phyloP scores from a whole-genome alignment of 2,888 invertebrate species.

The Eupithecia dodoneata region DNA sequence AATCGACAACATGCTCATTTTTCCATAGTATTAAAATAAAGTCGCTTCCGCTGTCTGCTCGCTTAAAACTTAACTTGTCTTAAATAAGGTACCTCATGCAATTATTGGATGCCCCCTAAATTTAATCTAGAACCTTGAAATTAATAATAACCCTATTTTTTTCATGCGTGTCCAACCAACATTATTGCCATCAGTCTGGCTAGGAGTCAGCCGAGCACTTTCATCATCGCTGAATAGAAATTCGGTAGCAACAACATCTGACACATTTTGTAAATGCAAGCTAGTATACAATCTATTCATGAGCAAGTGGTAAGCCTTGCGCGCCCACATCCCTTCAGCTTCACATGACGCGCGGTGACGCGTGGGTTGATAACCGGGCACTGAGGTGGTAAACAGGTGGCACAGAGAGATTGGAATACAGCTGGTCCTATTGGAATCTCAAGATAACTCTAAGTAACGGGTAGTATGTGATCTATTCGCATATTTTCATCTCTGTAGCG shows the following conservation, averaged over 20 bases:
- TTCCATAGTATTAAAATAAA: too few species aligned
- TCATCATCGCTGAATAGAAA: not conserved
- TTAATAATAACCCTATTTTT: too few species aligned
- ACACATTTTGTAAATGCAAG: not conserved
- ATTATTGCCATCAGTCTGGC: too few species aligned
- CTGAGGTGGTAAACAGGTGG: conserved; percentile 4
- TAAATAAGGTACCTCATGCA: too few species aligned
- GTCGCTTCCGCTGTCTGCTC: too few species aligned
- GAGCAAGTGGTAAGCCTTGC: not conserved
- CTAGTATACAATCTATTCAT: not conserved
- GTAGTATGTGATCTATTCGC: not conserved
- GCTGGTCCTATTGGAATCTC: not conserved
- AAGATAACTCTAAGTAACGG: not conserved
- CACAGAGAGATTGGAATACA: not conserved
- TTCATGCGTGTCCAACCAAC: too few species aligned
- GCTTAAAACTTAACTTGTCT: too few species aligned
- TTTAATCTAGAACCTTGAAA: too few species aligned
- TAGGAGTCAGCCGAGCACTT: too few species aligned
- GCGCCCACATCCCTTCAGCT: not conserved
- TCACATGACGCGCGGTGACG: not conserved
- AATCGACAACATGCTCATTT: too few species aligned
- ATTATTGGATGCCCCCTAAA: too few species aligned
- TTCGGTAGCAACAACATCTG: not conserved
- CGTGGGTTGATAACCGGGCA: not conserved
- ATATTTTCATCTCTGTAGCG: too few species aligned